Base-by-base conservation (phyloP, 2,113 vertebrate genomes). In the Callithrix jacchus region DNA sequence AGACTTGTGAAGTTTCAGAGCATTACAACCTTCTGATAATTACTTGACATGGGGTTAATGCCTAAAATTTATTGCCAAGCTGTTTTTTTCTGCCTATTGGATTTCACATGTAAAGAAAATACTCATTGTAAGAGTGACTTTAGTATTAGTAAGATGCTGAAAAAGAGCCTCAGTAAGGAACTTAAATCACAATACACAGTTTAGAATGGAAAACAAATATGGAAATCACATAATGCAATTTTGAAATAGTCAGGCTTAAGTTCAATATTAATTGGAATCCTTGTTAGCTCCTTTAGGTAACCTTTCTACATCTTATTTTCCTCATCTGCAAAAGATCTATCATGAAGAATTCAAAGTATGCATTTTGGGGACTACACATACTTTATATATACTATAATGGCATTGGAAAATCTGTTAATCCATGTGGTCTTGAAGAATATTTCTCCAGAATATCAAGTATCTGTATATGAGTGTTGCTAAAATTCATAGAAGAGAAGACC, bases 11-110 rank as follows among this genome's bases (percentile, higher is more conserved):
- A 56, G 17, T 93, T 58, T 81, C 80, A 93, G 87, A 94, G 80
- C 77, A 93, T 95, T 90, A 84, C 27, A 87, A 49, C 32, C 79
- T 94, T 94, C 40, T 97, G 79, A 95, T 95, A 97, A 97, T 97
- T 95, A 91, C 54, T 77, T 91, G 74, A 87, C 83, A 97, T 89
- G 79, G 40, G 32, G 64, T 94, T 95, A 96, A 54, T 89, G 56
- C 74, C 70, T 87, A 83, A 76, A 93, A 97, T 96, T 92, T 96
- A 93, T 93, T 94, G 93, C 93, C 94, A 97, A 94, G 74, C 87
- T 95, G 14, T 84, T 87, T 95, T 89, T 76, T 71, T 76, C n/a
- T 76, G 76, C 27, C 71, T 85, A 93, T 45, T 79, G 45, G 74
- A 86, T 90, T 97, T 96, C 16, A 92, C 89, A 93, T 87, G 86